Evolutionary conservation across 2,888 invertebrate species (phyloP).

Genomic region (Papilio gigon): DNA sequence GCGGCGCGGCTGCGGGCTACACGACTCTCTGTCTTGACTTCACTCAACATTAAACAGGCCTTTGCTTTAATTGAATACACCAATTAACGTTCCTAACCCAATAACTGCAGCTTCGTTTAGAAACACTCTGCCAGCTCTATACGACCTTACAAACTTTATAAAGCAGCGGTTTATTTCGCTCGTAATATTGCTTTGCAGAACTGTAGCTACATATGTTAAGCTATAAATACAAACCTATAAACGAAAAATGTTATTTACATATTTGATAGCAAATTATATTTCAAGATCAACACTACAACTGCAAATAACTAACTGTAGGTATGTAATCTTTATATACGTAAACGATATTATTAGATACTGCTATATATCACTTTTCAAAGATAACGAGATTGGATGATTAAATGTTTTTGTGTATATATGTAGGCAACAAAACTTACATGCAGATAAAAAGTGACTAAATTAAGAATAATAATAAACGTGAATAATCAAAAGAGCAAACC

Average conservation of each 20-base stretch:
- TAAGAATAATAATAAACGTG: too few relatives aligned
- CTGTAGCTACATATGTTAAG: background rate
- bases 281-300: too few relatives aligned
- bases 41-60: slow-evolving; percentile 45
- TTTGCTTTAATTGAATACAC: slow-evolving; percentile 46
- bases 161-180: background rate
- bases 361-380: background rate
- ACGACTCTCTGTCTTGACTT: slow-evolving; percentile 35
- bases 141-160: background rate
- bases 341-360: too few relatives aligned
- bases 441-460: too few relatives aligned
- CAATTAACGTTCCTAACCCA: slow-evolving; percentile 47
- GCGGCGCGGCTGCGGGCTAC: slow-evolving; percentile 29
- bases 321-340: too few relatives aligned
- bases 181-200: slow-evolving; percentile 2
- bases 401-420: too few relatives aligned
- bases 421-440: too few relatives aligned
- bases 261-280: too few relatives aligned
- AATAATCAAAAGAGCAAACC: too few relatives aligned
- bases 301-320: too few relatives aligned
- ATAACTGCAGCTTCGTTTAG: slow-evolving; percentile 37
- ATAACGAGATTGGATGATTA: too few relatives aligned
- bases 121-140: slow-evolving; percentile 4
- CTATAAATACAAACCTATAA: too few relatives aligned
- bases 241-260: background rate